Percentiles rank a stretch among this genome's conserved stretches.
These are phyloP conservation scores for Cryptoleucopteryx plumbea DNA, from an alignment of 2,113 vertebrate genomes.

Conservation along the genomic window DNA sequence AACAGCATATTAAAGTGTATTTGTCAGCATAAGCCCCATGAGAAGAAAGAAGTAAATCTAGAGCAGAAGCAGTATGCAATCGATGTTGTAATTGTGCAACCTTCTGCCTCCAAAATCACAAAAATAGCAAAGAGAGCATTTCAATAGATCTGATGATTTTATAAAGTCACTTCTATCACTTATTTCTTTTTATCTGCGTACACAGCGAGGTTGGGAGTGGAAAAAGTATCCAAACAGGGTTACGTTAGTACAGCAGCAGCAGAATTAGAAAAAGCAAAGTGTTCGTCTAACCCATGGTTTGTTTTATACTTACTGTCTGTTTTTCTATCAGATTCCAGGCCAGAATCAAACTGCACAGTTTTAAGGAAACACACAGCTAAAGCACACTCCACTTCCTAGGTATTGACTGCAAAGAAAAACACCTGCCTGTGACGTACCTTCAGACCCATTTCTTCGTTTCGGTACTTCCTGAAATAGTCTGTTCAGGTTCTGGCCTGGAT, in stretches of 20 bases:
- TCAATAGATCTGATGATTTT: neutral
- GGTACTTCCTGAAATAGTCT: slow-evolving; percentile 97
- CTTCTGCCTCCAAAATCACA: slow-evolving; percentile 17
- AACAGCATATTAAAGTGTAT: neutral
- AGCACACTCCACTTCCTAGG: slow-evolving; percentile 78
- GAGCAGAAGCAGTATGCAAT: neutral
- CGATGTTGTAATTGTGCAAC: neutral
- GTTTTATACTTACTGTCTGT: slow-evolving; percentile 86
- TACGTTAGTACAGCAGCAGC: slow-evolving; percentile 58
- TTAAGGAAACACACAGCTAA: slow-evolving; percentile 75
- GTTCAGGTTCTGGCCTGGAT: slow-evolving; percentile 99
- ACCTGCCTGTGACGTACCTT: slow-evolving; percentile 95
- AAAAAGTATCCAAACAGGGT: neutral
- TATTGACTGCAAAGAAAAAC: slow-evolving; percentile 86
- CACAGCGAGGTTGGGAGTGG: neutral
- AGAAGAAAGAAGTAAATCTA: neutral
- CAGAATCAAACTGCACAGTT: slow-evolving; percentile 81
- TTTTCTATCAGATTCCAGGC: slow-evolving; percentile 90
- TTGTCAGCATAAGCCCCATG: neutral
- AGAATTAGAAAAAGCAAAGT: slow-evolving; percentile 57
- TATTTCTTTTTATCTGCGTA: neutral
- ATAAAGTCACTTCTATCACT: neutral
- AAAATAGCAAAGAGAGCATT: slow-evolving; percentile 12
- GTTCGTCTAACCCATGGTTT: slow-evolving; percentile 73
- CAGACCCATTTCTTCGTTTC: slow-evolving; percentile 95